These are phyloP conservation scores for Clarias pachynema DNA, from an alignment of 2,797 vertebrate genomes.

Conservation along the genomic window DNA sequence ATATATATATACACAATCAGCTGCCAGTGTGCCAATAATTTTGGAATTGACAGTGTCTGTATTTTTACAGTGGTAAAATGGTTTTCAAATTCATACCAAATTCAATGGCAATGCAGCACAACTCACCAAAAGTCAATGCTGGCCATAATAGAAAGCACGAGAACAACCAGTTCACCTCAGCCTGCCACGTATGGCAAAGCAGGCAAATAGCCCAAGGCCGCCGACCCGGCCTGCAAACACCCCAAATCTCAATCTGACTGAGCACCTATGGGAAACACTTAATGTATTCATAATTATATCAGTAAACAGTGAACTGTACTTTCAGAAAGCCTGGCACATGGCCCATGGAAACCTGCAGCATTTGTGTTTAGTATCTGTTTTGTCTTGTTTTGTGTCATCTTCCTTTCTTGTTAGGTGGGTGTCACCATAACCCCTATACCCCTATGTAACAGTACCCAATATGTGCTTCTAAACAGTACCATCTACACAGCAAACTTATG, in stretches of 20 bases:
- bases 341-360: not conserved
- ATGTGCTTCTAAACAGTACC: slow-evolving; percentile 30
- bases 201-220: too few species aligned
- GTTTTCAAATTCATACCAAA: too few species aligned
- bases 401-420: slow-evolving; percentile 9
- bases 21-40: not conserved
- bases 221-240: too few species aligned
- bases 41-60: not conserved
- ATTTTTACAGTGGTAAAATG: not conserved
- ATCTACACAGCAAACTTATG: not conserved
- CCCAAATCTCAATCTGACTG: too few species aligned
- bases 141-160: too few species aligned
- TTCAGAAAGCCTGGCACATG: not conserved
- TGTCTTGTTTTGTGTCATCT: slow-evolving; percentile 20
- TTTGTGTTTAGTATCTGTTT: not conserved
- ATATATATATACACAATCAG: too few species aligned
- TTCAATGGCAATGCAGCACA: too few species aligned
- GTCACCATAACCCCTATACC: slow-evolving; percentile 27
- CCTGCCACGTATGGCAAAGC: too few species aligned
- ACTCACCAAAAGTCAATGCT: too few species aligned
- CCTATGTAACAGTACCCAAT: slow-evolving; percentile 35
- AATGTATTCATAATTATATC: too few species aligned
- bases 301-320: not conserved
- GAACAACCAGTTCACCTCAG: too few species aligned
- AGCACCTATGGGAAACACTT: too few species aligned